A percentile compares a stretch with the other conserved stretches of the same genome.
These are phyloP conservation scores for Lindbergichthys nudifrons DNA, from an alignment of 2,797 vertebrate species.

Conservation along the genomic window DNA sequence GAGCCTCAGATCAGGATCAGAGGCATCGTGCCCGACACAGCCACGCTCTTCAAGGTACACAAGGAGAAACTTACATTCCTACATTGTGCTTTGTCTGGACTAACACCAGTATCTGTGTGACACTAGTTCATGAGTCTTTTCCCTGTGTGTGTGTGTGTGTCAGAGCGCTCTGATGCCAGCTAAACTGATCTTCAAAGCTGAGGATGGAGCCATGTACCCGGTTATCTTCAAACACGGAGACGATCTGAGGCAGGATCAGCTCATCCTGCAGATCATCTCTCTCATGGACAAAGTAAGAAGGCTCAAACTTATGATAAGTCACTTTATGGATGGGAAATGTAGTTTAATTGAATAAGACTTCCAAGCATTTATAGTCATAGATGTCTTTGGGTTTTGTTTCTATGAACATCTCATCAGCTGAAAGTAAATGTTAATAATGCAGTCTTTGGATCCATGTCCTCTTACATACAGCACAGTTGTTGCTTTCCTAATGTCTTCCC, in stretches of 20 bases:
- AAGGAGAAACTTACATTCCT: background rate
- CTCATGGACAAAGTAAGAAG: constrained; percentile 95
- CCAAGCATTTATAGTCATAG: no score
- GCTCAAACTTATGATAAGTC: background rate
- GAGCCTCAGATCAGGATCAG: constrained; percentile 95
- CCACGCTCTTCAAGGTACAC: constrained; percentile 95
- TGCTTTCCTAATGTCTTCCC: background rate
- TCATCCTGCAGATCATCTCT: constrained; percentile 99
- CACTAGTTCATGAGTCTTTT: background rate
- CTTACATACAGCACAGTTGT: background rate
- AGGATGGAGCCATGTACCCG: constrained; percentile 94
- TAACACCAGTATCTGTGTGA: background rate
- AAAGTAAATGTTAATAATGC: background rate
- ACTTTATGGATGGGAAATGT: background rate
- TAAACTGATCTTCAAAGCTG: constrained; percentile 96
- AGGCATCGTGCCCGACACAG: constrained; percentile 96
- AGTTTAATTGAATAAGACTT: background rate
- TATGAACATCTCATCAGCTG: background rate
- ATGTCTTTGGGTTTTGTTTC: background rate
- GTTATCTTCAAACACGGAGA: constrained; percentile 99
- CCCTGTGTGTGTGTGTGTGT: constrained; percentile 12
- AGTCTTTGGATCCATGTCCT: background rate
- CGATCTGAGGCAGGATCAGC: constrained; percentile 96
- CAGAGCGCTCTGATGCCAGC: constrained; percentile 99
- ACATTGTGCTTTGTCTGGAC: background rate